Percentiles rank a stretch among this genome's conserved stretches.
These are phyloP conservation scores for Oreochromis mossambicus DNA, from an alignment of 2,797 vertebrate genomes.

Conservation along the genomic window DNA sequence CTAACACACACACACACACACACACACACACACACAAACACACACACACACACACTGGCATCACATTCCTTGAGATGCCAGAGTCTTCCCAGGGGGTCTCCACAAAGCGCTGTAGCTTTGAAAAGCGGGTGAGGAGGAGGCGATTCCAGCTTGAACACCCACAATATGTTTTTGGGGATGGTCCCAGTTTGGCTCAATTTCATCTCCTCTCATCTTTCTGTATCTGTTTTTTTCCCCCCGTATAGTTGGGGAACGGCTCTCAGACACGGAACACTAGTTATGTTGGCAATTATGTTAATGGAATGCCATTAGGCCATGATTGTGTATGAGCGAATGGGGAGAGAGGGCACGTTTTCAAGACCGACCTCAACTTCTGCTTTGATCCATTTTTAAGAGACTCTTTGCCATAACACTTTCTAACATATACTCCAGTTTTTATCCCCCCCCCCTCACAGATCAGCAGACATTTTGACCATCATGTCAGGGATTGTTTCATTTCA, in stretches of 20 bases:
- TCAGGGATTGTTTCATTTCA: slow-evolving; percentile 49
- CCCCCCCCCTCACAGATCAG: not conserved
- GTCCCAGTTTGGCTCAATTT: slow-evolving; percentile 66
- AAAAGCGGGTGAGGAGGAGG: slow-evolving; percentile 47
- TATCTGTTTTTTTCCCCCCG: slow-evolving; percentile 40
- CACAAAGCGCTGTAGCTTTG: slow-evolving; percentile 64
- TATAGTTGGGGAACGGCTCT: slow-evolving; percentile 89
- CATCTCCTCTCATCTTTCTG: slow-evolving; percentile 53
- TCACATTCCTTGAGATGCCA: slow-evolving; percentile 74
- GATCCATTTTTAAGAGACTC: slow-evolving; percentile 81
- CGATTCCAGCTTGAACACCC: slow-evolving; percentile 56
- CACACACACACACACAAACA: slow-evolving; percentile 1
- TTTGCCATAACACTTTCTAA: slow-evolving; percentile 76
- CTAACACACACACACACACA: slow-evolving; percentile 10
- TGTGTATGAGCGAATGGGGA: slow-evolving; percentile 96
- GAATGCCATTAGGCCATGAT: slow-evolving; percentile 98
- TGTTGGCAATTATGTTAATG: slow-evolving; percentile 99
- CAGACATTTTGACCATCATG: slow-evolving; percentile 47
- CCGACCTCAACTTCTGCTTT: slow-evolving; percentile 76
- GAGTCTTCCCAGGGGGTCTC: slow-evolving; percentile 71
- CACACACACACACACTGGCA: slow-evolving; percentile 28
- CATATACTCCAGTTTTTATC: not conserved
- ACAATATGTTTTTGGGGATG: slow-evolving; percentile 69
- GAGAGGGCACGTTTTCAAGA: slow-evolving; percentile 82
- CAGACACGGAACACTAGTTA: slow-evolving; percentile 96